phyloP scores from a whole-genome alignment of 2,797 vertebrate genomes.

The Tamandua tetradactyla region DNA sequence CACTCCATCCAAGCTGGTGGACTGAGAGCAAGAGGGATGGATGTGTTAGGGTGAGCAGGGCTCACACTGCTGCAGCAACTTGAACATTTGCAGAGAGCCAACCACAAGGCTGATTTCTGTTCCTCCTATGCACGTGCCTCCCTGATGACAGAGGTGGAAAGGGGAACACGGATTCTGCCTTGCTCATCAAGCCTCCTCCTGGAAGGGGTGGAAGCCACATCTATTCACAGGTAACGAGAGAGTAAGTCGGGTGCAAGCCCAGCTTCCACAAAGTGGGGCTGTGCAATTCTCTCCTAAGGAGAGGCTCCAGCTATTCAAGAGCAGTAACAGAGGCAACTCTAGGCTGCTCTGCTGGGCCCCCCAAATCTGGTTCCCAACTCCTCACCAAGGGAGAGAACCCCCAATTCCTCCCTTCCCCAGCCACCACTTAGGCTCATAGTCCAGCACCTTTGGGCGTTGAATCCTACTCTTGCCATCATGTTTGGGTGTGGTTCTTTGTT shows the following conservation, averaged over 20 bases:
- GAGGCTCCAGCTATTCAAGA: background rate
- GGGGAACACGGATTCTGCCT: rapidly evolving
- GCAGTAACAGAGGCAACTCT: rapidly evolving
- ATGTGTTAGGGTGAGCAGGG: background rate
- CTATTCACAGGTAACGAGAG: no score
- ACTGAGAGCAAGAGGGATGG: rapidly evolving
- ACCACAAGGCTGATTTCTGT: rapidly evolving
- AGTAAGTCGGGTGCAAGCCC: background rate
- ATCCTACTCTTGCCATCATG: rapidly evolving
- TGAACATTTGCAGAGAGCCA: no score
- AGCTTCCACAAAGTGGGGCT: background rate
- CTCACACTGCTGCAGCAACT: rapidly evolving
- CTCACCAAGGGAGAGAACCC: rapidly evolving
- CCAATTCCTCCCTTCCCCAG: no score
- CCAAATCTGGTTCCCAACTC: background rate
- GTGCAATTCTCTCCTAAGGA: background rate
- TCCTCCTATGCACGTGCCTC: rapidly evolving
- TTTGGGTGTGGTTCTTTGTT: background rate
- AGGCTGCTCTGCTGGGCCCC: background rate
- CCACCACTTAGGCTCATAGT: rapidly evolving
- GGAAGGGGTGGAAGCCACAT: rapidly evolving
- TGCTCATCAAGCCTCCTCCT: rapidly evolving
- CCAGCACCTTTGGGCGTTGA: background rate
- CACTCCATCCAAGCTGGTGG: background rate
- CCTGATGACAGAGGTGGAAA: rapidly evolving